Evolutionary conservation across 53 echinoderm and acorn worm species (phyloP), one percentile per base, ranked within the genome.

Genomic region (Henricia sp.): DNA sequence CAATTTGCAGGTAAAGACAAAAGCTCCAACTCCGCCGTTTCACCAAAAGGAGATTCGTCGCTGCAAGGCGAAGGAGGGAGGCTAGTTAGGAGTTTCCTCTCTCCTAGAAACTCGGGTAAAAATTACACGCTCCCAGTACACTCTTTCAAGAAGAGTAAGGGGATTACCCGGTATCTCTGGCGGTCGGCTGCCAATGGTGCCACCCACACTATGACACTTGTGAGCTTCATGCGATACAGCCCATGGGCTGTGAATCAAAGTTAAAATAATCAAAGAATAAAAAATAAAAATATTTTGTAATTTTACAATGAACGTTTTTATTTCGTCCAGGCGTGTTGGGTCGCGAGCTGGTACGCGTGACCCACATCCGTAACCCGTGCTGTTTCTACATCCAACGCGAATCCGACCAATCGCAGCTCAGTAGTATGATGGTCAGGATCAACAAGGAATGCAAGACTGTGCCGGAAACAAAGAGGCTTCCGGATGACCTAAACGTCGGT

Each of bases 381-480:
- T 87, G 92, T 48, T 96, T 96, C 92, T 91, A 83, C 65, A 86
- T 96, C 19, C 96, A 96, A 35, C 74, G 92, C 3, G 87, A 90
- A 37, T 36, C 90, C 0, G 93, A 96, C 70, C 88, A 85, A 67
- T 40, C 71, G 39, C 77, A 84, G 14, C 85, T 94, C 36, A 88
- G 70, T 1, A 88, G 33, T 39, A 94, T 89, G 85, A 94, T 92
- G 93, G 88, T 85, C 39, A 51, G 36, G 0, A 72, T 96, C 33
- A 74, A 87, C 33, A 89, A 76, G 66, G 76, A 91, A 35, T 96
- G 96, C 72, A 83, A 88, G 44, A 44, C 44, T 60, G 62, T 60
- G 4, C 29, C 13, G 4, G 11, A 33, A 33, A 4, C 42, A 2
- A 6, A 35, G 8, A 68, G 20, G 42, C 4, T 38, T 67, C 6